Evolutionary conservation across 2,888 invertebrate species (phyloP).

Genomic region (Microplitis manilae): DNA sequence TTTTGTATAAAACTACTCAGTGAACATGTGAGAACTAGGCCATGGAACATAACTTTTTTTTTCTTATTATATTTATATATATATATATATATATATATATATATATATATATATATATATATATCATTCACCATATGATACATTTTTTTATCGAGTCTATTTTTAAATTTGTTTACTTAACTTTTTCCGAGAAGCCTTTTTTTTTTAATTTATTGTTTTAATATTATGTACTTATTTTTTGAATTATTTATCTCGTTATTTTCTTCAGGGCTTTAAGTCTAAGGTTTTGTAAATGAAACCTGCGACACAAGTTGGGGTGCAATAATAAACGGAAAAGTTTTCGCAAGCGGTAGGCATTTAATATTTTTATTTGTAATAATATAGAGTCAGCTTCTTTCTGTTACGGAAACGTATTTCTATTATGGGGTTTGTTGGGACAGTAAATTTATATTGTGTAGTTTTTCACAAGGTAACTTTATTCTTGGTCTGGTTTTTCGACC

Average conservation of each 20-base stretch:
- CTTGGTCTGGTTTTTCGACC: not conserved
- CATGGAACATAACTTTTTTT: not conserved
- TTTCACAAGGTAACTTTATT: not conserved
- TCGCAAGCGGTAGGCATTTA: not conserved
- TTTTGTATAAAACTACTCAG: not conserved
- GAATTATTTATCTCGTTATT: not conserved
- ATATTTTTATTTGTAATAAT: not conserved
- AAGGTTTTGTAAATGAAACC: not conserved
- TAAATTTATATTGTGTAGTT: not conserved
- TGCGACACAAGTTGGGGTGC: not conserved
- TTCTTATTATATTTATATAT: not conserved
- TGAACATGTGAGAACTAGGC: not conserved
- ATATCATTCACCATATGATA: not conserved
- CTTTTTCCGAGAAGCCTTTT: not conserved
- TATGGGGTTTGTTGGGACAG: not conserved
- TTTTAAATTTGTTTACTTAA: not conserved
- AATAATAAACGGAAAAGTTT: not conserved
- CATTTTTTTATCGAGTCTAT: not conserved
- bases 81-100: not conserved
- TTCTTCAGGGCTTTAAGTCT: not conserved
- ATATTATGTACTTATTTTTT: not conserved
- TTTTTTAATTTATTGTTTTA: not conserved
- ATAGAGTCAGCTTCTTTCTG: not conserved
- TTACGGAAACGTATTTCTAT: not conserved
- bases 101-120: not conserved